Percentiles rank a stretch among this genome's conserved stretches.
phyloP scores from a whole-genome alignment of 2,113 vertebrate genomes.

The Phrynocephalus versicolor region DNA sequence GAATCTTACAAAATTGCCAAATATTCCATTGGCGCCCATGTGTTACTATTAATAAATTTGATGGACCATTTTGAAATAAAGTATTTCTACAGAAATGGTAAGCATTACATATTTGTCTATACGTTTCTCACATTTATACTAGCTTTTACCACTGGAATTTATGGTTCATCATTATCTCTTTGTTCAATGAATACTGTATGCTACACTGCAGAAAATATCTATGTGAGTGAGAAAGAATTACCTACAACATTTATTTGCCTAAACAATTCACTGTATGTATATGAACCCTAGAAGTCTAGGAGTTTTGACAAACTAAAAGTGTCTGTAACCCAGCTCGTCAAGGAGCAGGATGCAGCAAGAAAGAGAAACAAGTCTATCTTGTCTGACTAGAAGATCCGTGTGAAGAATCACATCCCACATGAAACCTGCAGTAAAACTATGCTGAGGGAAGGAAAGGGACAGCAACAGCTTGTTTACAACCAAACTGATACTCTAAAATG shows the following conservation, averaged over 20 bases:
- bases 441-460: neutral
- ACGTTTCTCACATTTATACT: neutral
- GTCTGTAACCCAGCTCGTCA: too few species aligned
- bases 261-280: neutral
- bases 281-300: neutral
- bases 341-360: neutral
- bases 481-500: neutral
- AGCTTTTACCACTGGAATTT: neutral
- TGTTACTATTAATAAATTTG: too few species aligned
- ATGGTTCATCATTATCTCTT: neutral
- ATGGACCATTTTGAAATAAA: too few species aligned
- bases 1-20: too few species aligned
- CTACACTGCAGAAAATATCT: neutral
- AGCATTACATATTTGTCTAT: too few species aligned
- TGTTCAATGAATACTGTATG: neutral
- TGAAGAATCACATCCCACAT: neutral
- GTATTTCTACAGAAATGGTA: too few species aligned
- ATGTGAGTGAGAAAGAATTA: neutral
- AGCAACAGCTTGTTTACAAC: neutral
- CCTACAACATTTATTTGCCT: neutral
- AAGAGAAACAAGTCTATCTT: neutral
- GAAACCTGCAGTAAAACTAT: neutral
- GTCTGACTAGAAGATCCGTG: neutral
- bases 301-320: fast-evolving
- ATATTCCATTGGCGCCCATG: too few species aligned